Conservation (phyloP, 1,140 invertebrate species). For the Polypedilum pembai region DNA sequence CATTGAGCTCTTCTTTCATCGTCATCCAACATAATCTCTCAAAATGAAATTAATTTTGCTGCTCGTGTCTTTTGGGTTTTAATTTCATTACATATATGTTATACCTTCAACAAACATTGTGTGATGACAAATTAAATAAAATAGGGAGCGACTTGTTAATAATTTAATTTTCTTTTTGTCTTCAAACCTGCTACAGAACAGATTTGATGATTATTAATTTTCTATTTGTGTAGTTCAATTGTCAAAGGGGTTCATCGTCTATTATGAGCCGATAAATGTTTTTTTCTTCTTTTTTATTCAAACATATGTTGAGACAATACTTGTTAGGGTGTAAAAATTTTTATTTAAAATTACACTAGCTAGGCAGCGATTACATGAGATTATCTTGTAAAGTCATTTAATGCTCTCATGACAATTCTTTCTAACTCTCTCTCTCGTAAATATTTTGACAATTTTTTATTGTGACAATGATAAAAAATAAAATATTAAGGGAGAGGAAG, state of each 20-base stretch:
- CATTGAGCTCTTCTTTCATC: neutral
- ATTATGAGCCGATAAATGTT: neutral
- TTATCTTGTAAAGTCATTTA: slow-evolving; percentile 14
- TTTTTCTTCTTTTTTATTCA: neutral
- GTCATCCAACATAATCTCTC: slow-evolving; percentile 16
- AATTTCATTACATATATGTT: neutral
- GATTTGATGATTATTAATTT: slow-evolving; percentile 14
- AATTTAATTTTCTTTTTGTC: neutral
- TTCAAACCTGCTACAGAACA: neutral
- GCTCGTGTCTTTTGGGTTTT: neutral
- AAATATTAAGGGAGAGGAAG: neutral
- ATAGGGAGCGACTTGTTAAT: neutral
- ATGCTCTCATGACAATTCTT: neutral
- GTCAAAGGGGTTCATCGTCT: neutral
- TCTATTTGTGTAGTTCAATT: neutral
- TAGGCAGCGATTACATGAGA: neutral
- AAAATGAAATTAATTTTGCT: slow-evolving; percentile 11
- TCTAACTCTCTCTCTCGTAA: neutral
- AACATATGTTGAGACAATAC: neutral
- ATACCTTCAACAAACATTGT: slow-evolving; percentile 18
- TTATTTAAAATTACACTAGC: neutral
- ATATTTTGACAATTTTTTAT: neutral
- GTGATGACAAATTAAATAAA: slow-evolving; percentile 14
- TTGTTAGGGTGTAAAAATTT: neutral
- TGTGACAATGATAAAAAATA: neutral